Conservation (phyloP, 2,113 vertebrate genomes). For the rabbit (Oryctolagus cuniculus) region DNA sequence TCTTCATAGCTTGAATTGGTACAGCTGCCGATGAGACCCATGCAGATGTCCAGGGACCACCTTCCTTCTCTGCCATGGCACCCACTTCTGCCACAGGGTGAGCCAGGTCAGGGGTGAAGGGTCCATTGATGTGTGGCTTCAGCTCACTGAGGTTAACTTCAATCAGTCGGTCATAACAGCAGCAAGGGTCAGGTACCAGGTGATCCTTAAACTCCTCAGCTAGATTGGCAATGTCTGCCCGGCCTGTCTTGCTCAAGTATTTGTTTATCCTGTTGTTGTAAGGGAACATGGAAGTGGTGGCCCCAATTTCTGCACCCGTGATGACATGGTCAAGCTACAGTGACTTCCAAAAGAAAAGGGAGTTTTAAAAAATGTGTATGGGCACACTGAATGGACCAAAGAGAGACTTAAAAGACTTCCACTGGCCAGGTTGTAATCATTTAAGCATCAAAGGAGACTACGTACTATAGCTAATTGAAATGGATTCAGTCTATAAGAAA, state of each 20-base stretch:
- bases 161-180: conserved; percentile 95
- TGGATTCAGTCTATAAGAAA: conserved; percentile 25
- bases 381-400: background rate
- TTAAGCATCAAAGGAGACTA: conserved; percentile 17
- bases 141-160: conserved; percentile 97
- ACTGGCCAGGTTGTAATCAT: background rate
- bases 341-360: background rate
- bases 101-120: conserved; percentile 98
- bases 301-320: too few species aligned
- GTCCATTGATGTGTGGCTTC: conserved; percentile 98
- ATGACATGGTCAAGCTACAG: background rate
- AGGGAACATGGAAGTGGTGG: too few species aligned
- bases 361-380: background rate
- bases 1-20: conserved; percentile 99
- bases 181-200: conserved; percentile 94
- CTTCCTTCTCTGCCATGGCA: conserved; percentile 92
- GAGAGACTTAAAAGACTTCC: background rate
- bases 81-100: conserved; percentile 95
- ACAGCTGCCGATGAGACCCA: conserved; percentile 98
- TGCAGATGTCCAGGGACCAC: conserved; percentile 97
- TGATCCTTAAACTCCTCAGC: conserved; percentile 93
- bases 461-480: background rate
- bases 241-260: too few species aligned
- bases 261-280: too few species aligned
- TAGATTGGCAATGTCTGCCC: conserved; percentile 92